phyloP scores from a whole-genome alignment of 2,888 invertebrate genomes.

The Ophioninae sp. region DNA sequence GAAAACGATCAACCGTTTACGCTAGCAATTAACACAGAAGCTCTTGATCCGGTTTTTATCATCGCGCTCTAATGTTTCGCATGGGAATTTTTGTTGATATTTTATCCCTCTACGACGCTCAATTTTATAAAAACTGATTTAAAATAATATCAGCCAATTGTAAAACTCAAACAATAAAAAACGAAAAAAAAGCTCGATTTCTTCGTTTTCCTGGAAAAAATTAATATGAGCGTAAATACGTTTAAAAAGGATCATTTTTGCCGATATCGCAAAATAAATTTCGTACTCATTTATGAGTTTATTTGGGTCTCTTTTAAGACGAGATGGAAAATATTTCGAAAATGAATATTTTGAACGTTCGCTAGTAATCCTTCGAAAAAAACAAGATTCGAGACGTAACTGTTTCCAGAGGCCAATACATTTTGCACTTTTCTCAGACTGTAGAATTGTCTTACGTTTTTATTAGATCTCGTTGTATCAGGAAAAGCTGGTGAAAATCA shows the following conservation, averaged over 20 bases:
- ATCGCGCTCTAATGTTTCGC: neutral
- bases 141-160: neutral
- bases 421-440: neutral
- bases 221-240: neutral
- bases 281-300: neutral
- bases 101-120: too few species aligned
- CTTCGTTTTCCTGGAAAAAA: neutral
- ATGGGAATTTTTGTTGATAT: neutral
- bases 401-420: too few species aligned
- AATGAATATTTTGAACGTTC: too few species aligned
- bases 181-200: constrained; percentile 8
- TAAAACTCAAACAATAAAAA: too few species aligned
- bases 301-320: too few species aligned
- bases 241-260: neutral
- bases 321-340: too few species aligned
- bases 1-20: neutral
- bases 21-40: neutral
- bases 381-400: too few species aligned
- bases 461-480: neutral
- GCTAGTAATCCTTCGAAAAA: too few species aligned
- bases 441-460: neutral
- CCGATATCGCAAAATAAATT: neutral
- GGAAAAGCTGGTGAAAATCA: neutral
- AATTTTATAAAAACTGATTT: too few species aligned
- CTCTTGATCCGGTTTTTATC: neutral